phyloP scores from a whole-genome alignment of 2,888 invertebrate genomes.

The Phrixothrix hirtus region DNA sequence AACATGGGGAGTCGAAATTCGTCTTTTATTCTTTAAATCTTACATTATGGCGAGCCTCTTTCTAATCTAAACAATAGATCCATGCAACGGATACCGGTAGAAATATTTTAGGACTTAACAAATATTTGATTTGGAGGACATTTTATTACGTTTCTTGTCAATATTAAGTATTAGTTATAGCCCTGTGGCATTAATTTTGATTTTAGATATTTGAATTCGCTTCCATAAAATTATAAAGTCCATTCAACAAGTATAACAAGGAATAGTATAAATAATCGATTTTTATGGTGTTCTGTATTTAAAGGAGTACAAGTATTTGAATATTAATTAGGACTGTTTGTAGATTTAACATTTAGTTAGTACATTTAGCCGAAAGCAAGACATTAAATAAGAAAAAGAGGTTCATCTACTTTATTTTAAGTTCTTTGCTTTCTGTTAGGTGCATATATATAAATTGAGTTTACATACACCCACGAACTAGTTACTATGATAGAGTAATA shows the following conservation, averaged over 20 bases:
- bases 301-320: constrained; percentile 16
- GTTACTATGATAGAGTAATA: not conserved
- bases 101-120: constrained; percentile 30
- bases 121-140: constrained; percentile 37
- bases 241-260: constrained; percentile 1
- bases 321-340: constrained; percentile 25
- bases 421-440: not conserved
- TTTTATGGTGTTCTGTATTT: constrained; percentile 21
- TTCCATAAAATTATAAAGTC: constrained; percentile 4
- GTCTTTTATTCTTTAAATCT: constrained; percentile 33
- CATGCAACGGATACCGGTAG: constrained; percentile 17
- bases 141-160: constrained; percentile 35
- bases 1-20: constrained; percentile 37
- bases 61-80: constrained; percentile 35
- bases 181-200: constrained; percentile 33
- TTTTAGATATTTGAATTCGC: constrained; percentile 20
- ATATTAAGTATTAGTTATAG: constrained; percentile 38
- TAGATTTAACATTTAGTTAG: constrained; percentile 17
- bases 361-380: constrained; percentile 6
- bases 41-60: constrained; percentile 24
- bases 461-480: not conserved
- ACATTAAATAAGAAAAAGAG: constrained; percentile 4
- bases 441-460: not conserved
- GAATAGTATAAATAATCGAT: constrained; percentile 23
- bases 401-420: not conserved